A percentile compares a stretch with the other conserved stretches of the same genome.
Evolutionary conservation across 2,113 vertebrate species (phyloP).

Genomic region (Phasianus colchicus): DNA sequence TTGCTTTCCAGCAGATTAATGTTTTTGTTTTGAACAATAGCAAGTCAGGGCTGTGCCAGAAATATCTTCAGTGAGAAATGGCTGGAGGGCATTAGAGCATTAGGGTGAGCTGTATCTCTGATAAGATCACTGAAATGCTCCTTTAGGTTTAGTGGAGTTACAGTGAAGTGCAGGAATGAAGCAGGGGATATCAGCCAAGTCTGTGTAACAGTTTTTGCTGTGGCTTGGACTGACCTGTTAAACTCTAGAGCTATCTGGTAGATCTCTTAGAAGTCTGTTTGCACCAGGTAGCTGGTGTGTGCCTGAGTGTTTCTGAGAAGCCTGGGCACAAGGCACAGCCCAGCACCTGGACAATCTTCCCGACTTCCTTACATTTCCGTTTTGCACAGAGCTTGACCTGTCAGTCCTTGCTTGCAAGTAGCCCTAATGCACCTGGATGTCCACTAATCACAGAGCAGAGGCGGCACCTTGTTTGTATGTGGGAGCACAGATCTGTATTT

Average conservation of each 20-base stretch:
- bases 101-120: neutral
- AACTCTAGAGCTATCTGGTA: neutral
- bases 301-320: neutral
- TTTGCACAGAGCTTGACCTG: neutral
- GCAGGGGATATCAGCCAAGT: neutral
- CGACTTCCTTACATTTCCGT: neutral
- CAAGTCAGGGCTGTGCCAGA: neutral
- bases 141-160: neutral
- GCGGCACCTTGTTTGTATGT: neutral
- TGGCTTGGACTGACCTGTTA: neutral
- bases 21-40: neutral
- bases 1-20: neutral
- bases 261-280: neutral
- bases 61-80: neutral
- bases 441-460: neutral
- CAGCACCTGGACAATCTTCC: neutral
- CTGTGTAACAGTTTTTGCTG: neutral
- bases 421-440: rapidly evolving
- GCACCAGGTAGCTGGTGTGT: neutral
- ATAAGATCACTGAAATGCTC: neutral
- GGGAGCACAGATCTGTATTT: neutral
- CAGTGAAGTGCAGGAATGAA: neutral
- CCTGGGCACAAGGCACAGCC: neutral
- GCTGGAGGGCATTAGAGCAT: neutral
- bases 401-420: neutral